phyloP scores from a whole-genome alignment of 2,797 vertebrate species.

The Ctenosaura bakeri region DNA sequence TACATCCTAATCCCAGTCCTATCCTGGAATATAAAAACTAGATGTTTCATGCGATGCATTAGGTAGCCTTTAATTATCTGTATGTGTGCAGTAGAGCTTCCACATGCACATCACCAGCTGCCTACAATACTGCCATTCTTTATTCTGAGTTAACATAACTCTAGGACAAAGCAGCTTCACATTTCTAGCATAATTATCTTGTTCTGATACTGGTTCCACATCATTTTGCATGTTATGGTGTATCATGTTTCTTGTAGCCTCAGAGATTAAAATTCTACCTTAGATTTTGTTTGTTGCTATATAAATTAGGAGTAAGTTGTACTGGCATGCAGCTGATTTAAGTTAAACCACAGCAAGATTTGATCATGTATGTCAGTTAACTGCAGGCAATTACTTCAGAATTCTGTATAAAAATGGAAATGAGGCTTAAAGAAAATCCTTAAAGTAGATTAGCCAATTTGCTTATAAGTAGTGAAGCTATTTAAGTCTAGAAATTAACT shows the following conservation, averaged over 20 bases:
- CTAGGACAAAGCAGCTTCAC: constrained; percentile 22
- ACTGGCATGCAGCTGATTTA: background rate
- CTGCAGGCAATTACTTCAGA: constrained; percentile 45
- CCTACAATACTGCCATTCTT: background rate
- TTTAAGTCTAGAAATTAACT: constrained; percentile 16
- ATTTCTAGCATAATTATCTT: constrained; percentile 12
- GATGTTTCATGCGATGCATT: background rate
- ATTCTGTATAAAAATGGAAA: constrained; percentile 45
- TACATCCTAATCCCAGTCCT: too few relatives aligned
- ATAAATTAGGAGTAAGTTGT: constrained; percentile 28
- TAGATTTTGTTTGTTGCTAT: background rate
- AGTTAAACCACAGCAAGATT: constrained; percentile 7
- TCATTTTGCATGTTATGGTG: constrained; percentile 16
- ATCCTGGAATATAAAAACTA: background rate
- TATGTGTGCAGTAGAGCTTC: background rate
- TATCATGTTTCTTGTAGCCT: background rate
- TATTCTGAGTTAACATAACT: constrained; percentile 9
- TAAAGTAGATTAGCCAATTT: constrained; percentile 43
- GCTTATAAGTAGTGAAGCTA: constrained; percentile 34
- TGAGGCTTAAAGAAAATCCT: constrained; percentile 31
- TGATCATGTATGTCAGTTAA: background rate
- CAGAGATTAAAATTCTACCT: constrained; percentile 17
- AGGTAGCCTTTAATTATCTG: background rate
- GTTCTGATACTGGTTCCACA: constrained; percentile 26
- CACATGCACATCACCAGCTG: background rate